Evolutionary conservation across 2,113 vertebrate genomes (phyloP), one percentile per base, ranked within the genome.

Genomic region (Takifugu bimaculatus): DNA sequence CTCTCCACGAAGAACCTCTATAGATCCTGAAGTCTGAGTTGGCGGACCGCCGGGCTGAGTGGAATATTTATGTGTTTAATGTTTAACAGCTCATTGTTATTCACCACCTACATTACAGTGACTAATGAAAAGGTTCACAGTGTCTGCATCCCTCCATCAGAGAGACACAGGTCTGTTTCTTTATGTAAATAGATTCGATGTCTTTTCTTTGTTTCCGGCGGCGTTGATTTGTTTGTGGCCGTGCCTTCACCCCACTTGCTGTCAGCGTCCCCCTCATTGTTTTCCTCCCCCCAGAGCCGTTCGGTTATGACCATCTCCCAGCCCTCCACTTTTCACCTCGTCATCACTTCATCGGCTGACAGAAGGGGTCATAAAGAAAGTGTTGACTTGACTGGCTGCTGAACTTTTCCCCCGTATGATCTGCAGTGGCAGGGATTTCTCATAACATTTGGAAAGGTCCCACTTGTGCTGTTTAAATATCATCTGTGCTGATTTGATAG

Each of bases 331-430:
- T 72, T 60, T 54, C 68, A 78, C 68, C 79, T 76, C 64, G 86
- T 84, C 80, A 86, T 88, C 78, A 84, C 64, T 78, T 82, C 74
- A 47, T 61, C 47, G 50, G 59, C 50, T 77, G 85, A 89, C 85
- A 88, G 88, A 85, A 82, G 83, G 66, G 43, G 60, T 57, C 73
- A 73, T 80, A 82, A 85, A 85, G 73, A 44, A 39, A 39, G 11
- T 26, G 29, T 77, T 84, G 74, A 86, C 79, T 83, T 80, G 86
- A 83, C 75, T 77, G 64, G 70, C 72, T 80, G 13, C 0, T 75
- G 67, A 83, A 78, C 80, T 77, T 77, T 20, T 87, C 81, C 60
- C 54, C 77, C 70, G 81, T 35, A 42, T 11, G 35, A 39, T 39
- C 35, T 1, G 11, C 35, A 39, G 35, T 11, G 35, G 35, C 7